Conservation (phyloP, 1,140 invertebrate genomes). For the Psilanteris sp. region DNA sequence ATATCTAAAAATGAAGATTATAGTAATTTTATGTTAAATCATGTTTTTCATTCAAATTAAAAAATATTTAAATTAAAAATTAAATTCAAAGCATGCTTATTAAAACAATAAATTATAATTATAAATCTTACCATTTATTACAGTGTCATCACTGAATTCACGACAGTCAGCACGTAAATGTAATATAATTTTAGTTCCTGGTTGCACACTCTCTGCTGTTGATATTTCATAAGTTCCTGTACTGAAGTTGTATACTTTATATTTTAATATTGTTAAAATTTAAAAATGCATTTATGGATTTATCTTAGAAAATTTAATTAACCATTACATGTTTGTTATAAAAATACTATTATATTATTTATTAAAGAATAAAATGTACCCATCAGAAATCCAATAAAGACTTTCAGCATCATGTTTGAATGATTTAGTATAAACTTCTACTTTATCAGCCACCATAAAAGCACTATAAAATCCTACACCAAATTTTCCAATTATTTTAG, state of each 20-base stretch:
- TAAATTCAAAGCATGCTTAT: no score
- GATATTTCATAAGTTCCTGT: constrained; percentile 94
- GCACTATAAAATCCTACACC: constrained; percentile 98
- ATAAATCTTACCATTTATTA: constrained; percentile 84
- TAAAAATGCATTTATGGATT: no score
- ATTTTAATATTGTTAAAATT: no score
- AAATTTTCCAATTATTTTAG: constrained; percentile 98
- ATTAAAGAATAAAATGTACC: no score
- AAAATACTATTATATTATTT: no score
- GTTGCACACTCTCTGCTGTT: constrained; percentile 89
- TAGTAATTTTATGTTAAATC: no score
- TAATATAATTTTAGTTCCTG: constrained; percentile 96
- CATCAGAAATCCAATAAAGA: constrained; percentile 93
- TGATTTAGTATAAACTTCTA: constrained; percentile 92
- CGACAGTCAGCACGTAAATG: constrained; percentile 92
- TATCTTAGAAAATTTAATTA: no score
- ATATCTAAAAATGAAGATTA: constrained; percentile 84
- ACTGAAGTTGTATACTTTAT: constrained; percentile 78
- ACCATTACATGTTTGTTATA: no score
- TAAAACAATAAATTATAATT: no score
- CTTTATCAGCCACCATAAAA: constrained; percentile 97
- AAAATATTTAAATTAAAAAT: no score
- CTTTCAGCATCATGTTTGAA: constrained; percentile 84
- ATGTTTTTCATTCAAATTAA: no score
- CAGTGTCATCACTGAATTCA: constrained; percentile 93